phyloP scores from a whole-genome alignment of 2,113 vertebrate genomes.

The Nothobranchius kuhntae region DNA sequence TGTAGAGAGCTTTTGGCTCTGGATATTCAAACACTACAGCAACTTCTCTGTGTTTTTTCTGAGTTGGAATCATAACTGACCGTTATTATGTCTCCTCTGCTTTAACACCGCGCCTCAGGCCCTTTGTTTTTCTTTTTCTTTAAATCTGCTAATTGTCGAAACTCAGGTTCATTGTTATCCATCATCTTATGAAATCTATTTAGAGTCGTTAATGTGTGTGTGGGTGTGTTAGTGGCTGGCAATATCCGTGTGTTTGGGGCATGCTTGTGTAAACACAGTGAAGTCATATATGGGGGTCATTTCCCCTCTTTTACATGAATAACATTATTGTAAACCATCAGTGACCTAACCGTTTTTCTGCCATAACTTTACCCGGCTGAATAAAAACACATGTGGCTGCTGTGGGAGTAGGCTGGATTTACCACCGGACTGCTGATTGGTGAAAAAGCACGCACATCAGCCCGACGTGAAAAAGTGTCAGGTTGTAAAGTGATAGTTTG shows the following conservation, averaged over 20 bases:
- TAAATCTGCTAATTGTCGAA: constrained; percentile 73
- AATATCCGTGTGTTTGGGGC: constrained; percentile 68
- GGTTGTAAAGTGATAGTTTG: constrained; percentile 47
- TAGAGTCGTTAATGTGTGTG: constrained; percentile 23
- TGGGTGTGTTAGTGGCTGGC: constrained; percentile 50
- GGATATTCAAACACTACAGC: constrained; percentile 43
- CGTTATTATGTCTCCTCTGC: constrained; percentile 65
- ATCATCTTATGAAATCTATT: constrained; percentile 70
- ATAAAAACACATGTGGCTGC: constrained; percentile 72
- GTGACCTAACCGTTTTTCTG: constrained; percentile 70
- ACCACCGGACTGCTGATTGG: constrained; percentile 46
- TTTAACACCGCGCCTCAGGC: constrained; percentile 69
- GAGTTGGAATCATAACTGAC: constrained; percentile 66
- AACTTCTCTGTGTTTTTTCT: constrained; percentile 62
- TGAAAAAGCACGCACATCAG: constrained; percentile 57
- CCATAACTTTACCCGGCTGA: constrained; percentile 64
- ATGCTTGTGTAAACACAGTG: constrained; percentile 72
- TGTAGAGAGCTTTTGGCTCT: constrained; percentile 44
- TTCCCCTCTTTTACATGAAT: constrained; percentile 74
- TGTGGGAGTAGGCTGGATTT: constrained; percentile 37
- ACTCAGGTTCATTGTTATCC: constrained; percentile 69
- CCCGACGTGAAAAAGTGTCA: constrained; percentile 61
- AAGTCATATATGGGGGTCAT: constrained; percentile 69
- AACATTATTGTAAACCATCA: constrained; percentile 77
- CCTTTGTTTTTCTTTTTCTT: constrained; percentile 61